These are phyloP conservation scores for Anguilla obscura DNA, from an alignment of 2,797 vertebrate genomes.

Conservation along the genomic window DNA sequence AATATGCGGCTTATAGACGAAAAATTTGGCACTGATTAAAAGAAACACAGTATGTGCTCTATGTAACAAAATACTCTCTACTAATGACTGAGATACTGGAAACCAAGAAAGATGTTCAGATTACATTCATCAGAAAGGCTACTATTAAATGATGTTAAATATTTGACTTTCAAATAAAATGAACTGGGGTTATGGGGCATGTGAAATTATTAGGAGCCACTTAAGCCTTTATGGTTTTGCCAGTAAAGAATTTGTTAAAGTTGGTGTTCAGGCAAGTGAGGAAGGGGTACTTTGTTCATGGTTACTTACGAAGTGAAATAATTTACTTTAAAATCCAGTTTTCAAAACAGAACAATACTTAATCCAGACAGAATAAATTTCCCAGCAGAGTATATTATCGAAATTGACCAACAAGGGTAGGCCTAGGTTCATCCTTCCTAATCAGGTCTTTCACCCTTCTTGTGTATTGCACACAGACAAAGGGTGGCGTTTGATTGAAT, in stretches of 20 bases:
- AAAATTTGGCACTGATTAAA: conserved; percentile 13
- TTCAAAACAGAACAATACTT: background rate
- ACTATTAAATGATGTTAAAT: background rate
- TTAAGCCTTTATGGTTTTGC: background rate
- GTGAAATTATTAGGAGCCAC: background rate
- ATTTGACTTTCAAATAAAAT: conserved; percentile 1
- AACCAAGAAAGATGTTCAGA: conserved; percentile 1
- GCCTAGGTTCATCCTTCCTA: background rate
- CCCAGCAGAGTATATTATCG: background rate
- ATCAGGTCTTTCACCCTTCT: conserved; percentile 1
- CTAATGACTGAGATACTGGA: conserved; percentile 2
- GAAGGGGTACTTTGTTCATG: background rate
- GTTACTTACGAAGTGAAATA: background rate
- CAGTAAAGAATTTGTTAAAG: background rate
- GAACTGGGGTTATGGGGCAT: background rate
- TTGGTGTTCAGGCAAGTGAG: background rate
- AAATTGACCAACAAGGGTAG: background rate
- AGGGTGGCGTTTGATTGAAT: background rate
- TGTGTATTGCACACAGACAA: conserved; percentile 22
- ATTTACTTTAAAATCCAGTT: background rate
- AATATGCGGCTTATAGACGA: background rate
- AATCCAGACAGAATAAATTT: background rate
- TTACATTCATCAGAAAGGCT: background rate
- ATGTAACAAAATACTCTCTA: conserved; percentile 6
- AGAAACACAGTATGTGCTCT: conserved; percentile 2